phyloP scores from a whole-genome alignment of 2,888 invertebrate species.

The Mellilla xanthometata region DNA sequence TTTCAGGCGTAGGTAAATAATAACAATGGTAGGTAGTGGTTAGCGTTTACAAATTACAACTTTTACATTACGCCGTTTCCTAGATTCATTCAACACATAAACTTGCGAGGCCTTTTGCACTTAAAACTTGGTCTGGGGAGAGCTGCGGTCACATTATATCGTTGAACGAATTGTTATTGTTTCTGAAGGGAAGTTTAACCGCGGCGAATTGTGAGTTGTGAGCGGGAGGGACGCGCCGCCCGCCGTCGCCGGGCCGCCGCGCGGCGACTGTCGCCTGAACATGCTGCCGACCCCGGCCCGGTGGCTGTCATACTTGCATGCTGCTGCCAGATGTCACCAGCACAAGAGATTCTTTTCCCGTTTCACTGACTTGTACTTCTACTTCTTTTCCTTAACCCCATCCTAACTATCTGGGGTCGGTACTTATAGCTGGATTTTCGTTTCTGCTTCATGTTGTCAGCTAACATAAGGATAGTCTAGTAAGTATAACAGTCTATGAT shows the following conservation, averaged over 20 bases:
- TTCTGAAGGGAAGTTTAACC: slow-evolving; percentile 65
- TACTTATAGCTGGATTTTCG: too few relatives aligned
- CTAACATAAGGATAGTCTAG: too few relatives aligned
- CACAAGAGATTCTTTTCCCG: too few relatives aligned
- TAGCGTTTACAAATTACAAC: slow-evolving; percentile 66
- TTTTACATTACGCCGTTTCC: slow-evolving; percentile 63
- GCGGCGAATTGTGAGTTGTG: slow-evolving; percentile 52
- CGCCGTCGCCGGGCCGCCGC: slow-evolving; percentile 45
- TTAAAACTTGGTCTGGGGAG: slow-evolving; percentile 63
- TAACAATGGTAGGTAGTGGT: slow-evolving; percentile 58
- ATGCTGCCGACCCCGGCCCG: not conserved
- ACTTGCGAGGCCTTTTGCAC: slow-evolving; percentile 70
- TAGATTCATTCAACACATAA: slow-evolving; percentile 69
- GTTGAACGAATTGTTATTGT: slow-evolving; percentile 68
- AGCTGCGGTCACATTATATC: slow-evolving; percentile 63
- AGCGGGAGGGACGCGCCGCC: slow-evolving; percentile 45
- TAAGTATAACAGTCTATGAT: too few relatives aligned
- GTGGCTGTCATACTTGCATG: too few relatives aligned
- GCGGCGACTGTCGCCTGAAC: slow-evolving; percentile 35
- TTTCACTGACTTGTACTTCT: too few relatives aligned
- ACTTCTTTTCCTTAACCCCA: too few relatives aligned
- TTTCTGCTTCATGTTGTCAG: too few relatives aligned
- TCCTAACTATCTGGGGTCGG: too few relatives aligned
- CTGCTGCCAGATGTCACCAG: too few relatives aligned
- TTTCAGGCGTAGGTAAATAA: slow-evolving; percentile 45